phyloP scores from a whole-genome alignment of 1,140 invertebrate genomes.

The Pseudomyrmex sp. region DNA sequence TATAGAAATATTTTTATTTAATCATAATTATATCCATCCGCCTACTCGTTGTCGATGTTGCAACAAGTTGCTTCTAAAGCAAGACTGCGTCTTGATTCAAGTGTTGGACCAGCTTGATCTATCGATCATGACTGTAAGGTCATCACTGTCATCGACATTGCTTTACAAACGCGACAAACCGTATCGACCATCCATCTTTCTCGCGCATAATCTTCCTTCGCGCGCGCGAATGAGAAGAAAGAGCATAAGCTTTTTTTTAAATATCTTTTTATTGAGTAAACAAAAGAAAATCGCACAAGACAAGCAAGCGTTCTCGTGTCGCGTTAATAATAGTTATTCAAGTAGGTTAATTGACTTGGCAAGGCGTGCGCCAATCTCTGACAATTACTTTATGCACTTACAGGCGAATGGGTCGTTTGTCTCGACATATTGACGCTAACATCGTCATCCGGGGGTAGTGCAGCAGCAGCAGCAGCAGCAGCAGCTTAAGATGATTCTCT shows the following conservation, averaged over 20 bases:
- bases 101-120: slow-evolving; percentile 35
- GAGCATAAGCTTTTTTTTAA: no score
- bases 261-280: neutral
- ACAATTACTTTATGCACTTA: slow-evolving; percentile 7
- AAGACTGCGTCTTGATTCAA: slow-evolving; percentile 9
- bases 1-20: slow-evolving; percentile 53
- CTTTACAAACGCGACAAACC: slow-evolving; percentile 26
- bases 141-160: slow-evolving; percentile 21
- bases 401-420: neutral
- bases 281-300: slow-evolving; percentile 4
- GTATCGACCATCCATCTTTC: slow-evolving; percentile 46
- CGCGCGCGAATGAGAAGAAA: neutral
- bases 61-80: slow-evolving; percentile 28
- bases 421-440: slow-evolving; percentile 35
- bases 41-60: slow-evolving; percentile 32
- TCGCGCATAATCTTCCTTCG: neutral
- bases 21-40: slow-evolving; percentile 41
- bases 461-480: slow-evolving; percentile 44
- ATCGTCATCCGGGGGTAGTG: slow-evolving; percentile 8
- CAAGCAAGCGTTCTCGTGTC: neutral
- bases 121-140: slow-evolving; percentile 31
- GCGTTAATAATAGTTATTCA: slow-evolving; percentile 25
- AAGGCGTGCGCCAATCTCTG: neutral
- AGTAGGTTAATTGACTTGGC: slow-evolving; percentile 44
- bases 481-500: slow-evolving; percentile 65